A percentile compares a stretch with the other conserved stretches of the same genome.
These are phyloP conservation scores for Ibidorhyncha struthersii DNA, from an alignment of 2,113 vertebrate species.

Conservation along the genomic window DNA sequence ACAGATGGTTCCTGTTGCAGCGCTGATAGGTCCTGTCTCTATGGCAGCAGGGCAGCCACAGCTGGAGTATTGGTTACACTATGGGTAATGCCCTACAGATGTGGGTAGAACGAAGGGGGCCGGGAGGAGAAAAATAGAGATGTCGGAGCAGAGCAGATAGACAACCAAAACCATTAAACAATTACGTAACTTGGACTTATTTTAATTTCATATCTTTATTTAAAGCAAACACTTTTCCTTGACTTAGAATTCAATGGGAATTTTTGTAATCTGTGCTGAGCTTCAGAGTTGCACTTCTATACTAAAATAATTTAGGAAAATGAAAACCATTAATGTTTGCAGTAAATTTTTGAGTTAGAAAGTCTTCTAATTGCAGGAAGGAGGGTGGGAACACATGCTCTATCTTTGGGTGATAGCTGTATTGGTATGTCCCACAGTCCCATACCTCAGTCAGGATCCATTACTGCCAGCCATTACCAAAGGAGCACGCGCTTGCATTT, in stretches of 20 bases:
- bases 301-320: not conserved
- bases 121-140: constrained; percentile 20
- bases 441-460: not conserved
- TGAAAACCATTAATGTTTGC: not conserved
- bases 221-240: not conserved
- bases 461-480: not conserved
- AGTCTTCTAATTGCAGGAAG: not conserved
- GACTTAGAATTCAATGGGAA: not conserved
- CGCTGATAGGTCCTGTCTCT: constrained; percentile 49
- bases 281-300: not conserved
- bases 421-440: accelerated
- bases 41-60: constrained; percentile 58
- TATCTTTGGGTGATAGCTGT: not conserved
- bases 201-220: not conserved
- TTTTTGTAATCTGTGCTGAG: not conserved
- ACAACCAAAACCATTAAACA: not conserved
- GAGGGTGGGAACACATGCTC: not conserved
- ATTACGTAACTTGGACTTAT: not conserved
- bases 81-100: constrained; percentile 65
- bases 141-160: not conserved
- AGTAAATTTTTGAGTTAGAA: not conserved
- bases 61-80: constrained; percentile 65
- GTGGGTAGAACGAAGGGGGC: constrained; percentile 33
- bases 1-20: constrained; percentile 67
- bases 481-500: not conserved